These are phyloP conservation scores for Harpalus rufipes DNA, from an alignment of 2,888 invertebrate species.

Conservation along the genomic window DNA sequence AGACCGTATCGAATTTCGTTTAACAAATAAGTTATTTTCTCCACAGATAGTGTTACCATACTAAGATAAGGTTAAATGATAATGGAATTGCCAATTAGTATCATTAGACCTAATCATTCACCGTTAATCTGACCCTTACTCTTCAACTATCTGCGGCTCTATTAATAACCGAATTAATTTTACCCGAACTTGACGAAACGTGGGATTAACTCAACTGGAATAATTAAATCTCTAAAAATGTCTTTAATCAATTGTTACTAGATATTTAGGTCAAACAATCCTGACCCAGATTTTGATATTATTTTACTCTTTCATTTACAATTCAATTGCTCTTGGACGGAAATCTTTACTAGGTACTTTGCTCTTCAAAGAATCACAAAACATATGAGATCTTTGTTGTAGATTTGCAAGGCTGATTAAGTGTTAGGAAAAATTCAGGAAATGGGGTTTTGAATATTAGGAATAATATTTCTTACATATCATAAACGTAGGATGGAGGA, in stretches of 20 bases:
- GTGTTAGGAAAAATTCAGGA: too few relatives aligned
- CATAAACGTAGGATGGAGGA: too few relatives aligned
- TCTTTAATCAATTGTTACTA: conserved; percentile 24
- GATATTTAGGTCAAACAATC: neutral
- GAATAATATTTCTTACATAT: too few relatives aligned
- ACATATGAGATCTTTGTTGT: too few relatives aligned
- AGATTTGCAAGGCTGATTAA: too few relatives aligned
- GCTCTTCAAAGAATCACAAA: too few relatives aligned
- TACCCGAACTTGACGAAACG: conserved; percentile 35
- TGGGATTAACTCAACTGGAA: conserved; percentile 14
- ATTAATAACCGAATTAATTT: conserved; percentile 40
- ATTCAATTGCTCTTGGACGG: too few relatives aligned
- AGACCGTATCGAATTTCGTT: conserved; percentile 33
- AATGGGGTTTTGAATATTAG: too few relatives aligned
- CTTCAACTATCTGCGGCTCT: conserved; percentile 17
- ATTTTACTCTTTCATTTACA: neutral
- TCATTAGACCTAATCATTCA: conserved; percentile 48
- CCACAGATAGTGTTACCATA: conserved; percentile 35
- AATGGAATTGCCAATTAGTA: conserved; percentile 57
- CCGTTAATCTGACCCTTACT: conserved; percentile 47
- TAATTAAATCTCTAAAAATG: conserved; percentile 33
- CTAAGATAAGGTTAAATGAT: conserved; percentile 55
- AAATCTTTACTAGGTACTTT: too few relatives aligned
- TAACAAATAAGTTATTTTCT: conserved; percentile 53
- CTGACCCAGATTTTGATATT: neutral